A percentile compares a stretch with the other conserved stretches of the same genome.
Evolutionary conservation across 2,888 invertebrate species (phyloP).

Genomic region (Isoperla grammatica): DNA sequence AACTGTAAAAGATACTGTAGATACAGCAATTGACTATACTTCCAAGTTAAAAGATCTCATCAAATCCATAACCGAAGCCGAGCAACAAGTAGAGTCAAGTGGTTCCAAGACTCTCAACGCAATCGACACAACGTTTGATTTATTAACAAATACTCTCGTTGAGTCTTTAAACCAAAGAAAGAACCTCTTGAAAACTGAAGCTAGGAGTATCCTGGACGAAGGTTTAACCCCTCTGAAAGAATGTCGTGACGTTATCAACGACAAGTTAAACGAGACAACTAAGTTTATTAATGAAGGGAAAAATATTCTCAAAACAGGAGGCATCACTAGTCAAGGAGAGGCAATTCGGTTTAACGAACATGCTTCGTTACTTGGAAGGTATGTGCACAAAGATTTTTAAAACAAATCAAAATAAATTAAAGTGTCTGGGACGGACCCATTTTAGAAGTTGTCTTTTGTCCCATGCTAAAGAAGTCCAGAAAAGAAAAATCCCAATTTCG

Average conservation of each 20-base stretch:
- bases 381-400: not conserved
- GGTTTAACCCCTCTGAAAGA: constrained; percentile 43
- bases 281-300: constrained; percentile 39
- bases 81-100: constrained; percentile 33
- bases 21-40: constrained; percentile 25
- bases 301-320: constrained; percentile 33
- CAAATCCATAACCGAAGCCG: constrained; percentile 22
- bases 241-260: constrained; percentile 42
- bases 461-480: no score
- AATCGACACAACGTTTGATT: constrained; percentile 38
- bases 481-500: no score
- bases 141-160: constrained; percentile 34
- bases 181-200: constrained; percentile 37
- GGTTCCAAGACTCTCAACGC: constrained; percentile 38
- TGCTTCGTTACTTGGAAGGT: constrained; percentile 38
- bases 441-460: no score
- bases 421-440: not conserved
- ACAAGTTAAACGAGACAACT: constrained; percentile 41
- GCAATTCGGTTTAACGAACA: constrained; percentile 32
- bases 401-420: not conserved
- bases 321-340: constrained; percentile 24
- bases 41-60: constrained; percentile 25
- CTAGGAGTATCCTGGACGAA: constrained; percentile 33
- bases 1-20: no score
- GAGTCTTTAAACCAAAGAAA: constrained; percentile 37